Evolutionary conservation across 2,113 vertebrate genomes (phyloP), one percentile per base, ranked within the genome.

Genomic region (Melospiza georgiana): DNA sequence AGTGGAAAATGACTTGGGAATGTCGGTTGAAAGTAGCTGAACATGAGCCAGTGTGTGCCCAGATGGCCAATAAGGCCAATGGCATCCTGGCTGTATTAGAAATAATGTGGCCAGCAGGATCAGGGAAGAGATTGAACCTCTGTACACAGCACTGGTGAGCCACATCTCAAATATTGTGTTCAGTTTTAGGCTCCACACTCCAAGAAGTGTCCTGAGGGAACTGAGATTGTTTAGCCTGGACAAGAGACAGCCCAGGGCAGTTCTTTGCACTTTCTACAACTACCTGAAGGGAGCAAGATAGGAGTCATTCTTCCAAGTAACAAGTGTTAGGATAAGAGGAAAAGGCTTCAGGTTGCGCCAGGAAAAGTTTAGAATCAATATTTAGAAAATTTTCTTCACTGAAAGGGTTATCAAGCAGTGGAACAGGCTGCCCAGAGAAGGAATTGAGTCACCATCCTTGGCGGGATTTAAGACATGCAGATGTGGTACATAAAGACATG

Each of bases 141-240:
- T 75, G 39, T 41, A 19, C 0, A 1, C 2, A 11, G 33, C 7
- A 18, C 62, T 54, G 46, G 11, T 35, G 46, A 61, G 33, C 33
- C 3, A 2, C 33, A 67, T 20, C 62, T 61, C 1, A 0, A 61
- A 15, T 54, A 16, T 2, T 18, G 5, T 21, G 8, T 6, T 18
- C 71, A 35, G 17, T 48, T 55, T 62, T 35, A 39, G n/a, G 17
- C 24, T 41, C 9, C 2, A 0, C 20, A 31, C 48, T 55, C 54
- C 39, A 62, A 41, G 7, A 46, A 68, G 14, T 41, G 15, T 54
- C n/a, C n/a, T 48, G 25, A 76, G n/a, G 28, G 9, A 62, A 41
- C 14, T 11, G 39, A 30, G 13, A 23, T 48, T 68, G 48, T 55
- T 76, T 41, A 62, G 22, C 17, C n/a, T 55, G 48, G 20, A 69